A percentile compares a stretch with the other conserved stretches of the same genome.
Evolutionary conservation across 2,113 vertebrate species (phyloP).

Genomic region (human (Homo sapiens)): GRCh38 chr13:94920501-94921000

Average conservation of each 20-base stretch:
- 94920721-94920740: not conserved
- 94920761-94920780: not conserved
- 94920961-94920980: not conserved
- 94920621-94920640: not conserved
- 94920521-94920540: not conserved
- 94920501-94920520: not conserved
- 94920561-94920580: not conserved
- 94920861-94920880: not conserved
- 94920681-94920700: not conserved
- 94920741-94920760: not conserved
- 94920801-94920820: not conserved
- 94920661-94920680: not conserved
- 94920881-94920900: not conserved
- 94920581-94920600: not conserved
- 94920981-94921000: not conserved
- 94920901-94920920: not conserved
- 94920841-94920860: not conserved
- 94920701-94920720: not conserved
- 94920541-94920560: not conserved
- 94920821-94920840: not conserved
- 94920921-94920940: not conserved
- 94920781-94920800: not conserved
- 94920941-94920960: not conserved
- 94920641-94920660: not conserved
- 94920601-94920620: not conserved